These are phyloP conservation scores for Heloderma charlesbogerti DNA, from an alignment of 2,113 vertebrate species.

Conservation along the genomic window DNA sequence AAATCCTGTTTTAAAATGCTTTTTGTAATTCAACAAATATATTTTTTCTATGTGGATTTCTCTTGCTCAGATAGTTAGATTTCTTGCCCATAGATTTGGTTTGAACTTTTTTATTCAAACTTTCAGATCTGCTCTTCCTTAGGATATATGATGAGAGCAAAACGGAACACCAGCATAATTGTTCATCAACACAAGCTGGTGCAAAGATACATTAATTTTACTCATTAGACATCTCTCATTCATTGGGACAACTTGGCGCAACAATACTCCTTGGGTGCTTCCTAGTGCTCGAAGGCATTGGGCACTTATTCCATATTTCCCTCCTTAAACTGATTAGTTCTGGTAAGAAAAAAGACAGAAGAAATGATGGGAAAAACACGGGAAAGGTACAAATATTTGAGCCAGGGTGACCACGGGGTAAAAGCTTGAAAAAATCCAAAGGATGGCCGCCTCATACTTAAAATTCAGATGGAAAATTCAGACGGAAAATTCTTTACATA, in stretches of 20 bases:
- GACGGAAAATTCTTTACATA: not conserved
- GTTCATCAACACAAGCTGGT: not conserved
- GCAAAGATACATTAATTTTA: not conserved
- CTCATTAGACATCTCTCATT: slow-evolving; percentile 20
- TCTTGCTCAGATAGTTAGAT: not conserved
- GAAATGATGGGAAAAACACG: no score
- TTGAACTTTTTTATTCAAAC: not conserved
- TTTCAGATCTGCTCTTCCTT: not conserved
- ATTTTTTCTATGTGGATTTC: not conserved
- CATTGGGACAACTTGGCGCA: not conserved
- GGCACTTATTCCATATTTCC: no score
- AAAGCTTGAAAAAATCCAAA: no score
- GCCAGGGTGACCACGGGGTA: no score
- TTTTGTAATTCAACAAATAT: not conserved
- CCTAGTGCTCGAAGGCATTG: no score
- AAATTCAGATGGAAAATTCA: no score
- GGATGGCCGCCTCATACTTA: no score
- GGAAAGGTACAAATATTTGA: no score
- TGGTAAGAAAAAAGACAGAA: no score
- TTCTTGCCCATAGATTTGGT: not conserved
- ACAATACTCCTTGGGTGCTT: not conserved
- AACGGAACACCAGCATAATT: not conserved
- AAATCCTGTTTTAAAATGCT: not conserved
- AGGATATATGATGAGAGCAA: not conserved
- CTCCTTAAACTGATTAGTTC: no score